phyloP scores from a whole-genome alignment of 2,888 invertebrate genomes.

The Caenorhabditis drosophilae region DNA sequence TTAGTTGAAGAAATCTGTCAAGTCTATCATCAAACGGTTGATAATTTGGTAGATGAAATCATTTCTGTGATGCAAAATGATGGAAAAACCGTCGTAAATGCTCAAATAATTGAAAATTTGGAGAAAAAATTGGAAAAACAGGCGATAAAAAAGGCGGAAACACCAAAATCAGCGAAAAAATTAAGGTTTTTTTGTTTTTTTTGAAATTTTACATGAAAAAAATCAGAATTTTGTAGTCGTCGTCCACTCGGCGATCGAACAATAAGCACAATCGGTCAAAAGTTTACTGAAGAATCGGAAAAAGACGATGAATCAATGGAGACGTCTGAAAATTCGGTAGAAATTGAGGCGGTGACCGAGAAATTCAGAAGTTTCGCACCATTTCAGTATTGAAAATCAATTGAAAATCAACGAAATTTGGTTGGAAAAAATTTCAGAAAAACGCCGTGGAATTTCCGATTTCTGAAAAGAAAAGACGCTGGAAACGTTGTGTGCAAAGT shows the following conservation, averaged over 20 bases:
- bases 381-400: constrained; percentile 14
- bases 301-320: constrained; percentile 6
- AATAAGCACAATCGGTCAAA: constrained; percentile 8
- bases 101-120: constrained; percentile 5
- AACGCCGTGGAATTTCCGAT: constrained; percentile 23
- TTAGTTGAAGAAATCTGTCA: constrained; percentile 21
- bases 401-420: no score
- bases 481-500: constrained; percentile 2
- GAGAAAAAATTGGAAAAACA: constrained; percentile 14
- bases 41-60: constrained; percentile 28
- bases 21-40: constrained; percentile 16
- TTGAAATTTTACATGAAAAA: not conserved
- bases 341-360: constrained; percentile 4
- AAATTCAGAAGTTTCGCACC: constrained; percentile 28
- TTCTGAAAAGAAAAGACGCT: constrained; percentile 14
- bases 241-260: constrained; percentile 22
- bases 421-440: constrained; percentile 6
- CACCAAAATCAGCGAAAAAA: constrained; percentile 25
- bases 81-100: constrained; percentile 8
- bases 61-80: constrained; percentile 21
- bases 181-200: constrained; percentile 10
- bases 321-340: not conserved
- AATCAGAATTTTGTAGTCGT: constrained; percentile 6
- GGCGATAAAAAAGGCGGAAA: constrained; percentile 4
- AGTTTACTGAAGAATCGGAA: constrained; percentile 1